Percentiles rank a stretch among this genome's conserved stretches.
phyloP scores from a whole-genome alignment of 2,797 vertebrate genomes.

The Ataeniobius toweri region DNA sequence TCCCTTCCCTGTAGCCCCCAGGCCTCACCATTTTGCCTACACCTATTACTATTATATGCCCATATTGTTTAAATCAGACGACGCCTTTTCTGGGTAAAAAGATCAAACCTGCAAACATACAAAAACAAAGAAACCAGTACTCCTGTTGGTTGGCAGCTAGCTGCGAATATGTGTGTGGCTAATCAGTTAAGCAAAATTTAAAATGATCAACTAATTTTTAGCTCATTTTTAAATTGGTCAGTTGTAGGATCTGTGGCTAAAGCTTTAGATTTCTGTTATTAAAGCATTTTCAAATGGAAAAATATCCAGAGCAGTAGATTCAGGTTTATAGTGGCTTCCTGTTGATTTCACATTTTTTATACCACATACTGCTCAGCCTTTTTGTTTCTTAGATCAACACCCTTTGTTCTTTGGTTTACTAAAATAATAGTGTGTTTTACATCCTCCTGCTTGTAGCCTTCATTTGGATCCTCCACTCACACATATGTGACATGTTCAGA shows the following conservation, averaged over 20 bases:
- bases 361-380: neutral
- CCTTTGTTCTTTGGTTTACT: neutral
- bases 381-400: neutral
- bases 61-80: neutral
- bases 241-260: neutral
- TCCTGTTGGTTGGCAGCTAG: neutral
- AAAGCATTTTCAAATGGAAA: neutral
- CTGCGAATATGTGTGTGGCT: neutral
- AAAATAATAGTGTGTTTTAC: neutral
- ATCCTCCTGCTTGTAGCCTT: constrained; percentile 12
- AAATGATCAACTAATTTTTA: too few species aligned
- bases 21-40: neutral
- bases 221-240: neutral
- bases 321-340: neutral
- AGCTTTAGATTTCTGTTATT: neutral
- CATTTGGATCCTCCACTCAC: constrained; percentile 9
- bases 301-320: neutral
- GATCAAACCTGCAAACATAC: neutral
- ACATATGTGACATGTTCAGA: constrained; percentile 18
- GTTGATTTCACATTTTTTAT: neutral
- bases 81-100: neutral
- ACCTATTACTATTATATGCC: neutral
- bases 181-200: neutral
- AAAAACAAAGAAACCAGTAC: neutral
- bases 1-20: neutral